Conservation (phyloP, 2,797 vertebrate species). For the Tangara arthus region DNA sequence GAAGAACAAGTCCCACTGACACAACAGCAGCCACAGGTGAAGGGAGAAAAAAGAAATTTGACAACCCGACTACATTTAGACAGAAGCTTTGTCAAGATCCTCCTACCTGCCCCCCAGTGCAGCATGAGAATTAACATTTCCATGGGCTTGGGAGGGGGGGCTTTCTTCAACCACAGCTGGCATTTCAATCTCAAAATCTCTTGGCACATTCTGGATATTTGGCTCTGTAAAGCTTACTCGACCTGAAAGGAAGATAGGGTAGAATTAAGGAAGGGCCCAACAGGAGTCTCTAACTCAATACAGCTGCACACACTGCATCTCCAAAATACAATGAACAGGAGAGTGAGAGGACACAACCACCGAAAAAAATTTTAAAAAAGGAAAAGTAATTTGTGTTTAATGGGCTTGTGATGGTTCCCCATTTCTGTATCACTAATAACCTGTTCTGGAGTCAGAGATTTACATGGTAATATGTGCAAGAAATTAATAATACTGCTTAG, state of each 20-base stretch:
- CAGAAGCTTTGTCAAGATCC: not conserved
- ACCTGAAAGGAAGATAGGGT: constrained; percentile 74
- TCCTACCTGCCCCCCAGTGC: constrained; percentile 59
- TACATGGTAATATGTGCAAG: not conserved
- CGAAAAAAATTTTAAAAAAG: not conserved
- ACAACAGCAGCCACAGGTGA: not conserved
- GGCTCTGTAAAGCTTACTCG: constrained; percentile 92
- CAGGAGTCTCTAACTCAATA: not conserved
- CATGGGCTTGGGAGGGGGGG: constrained; percentile 77
- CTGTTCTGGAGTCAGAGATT: not conserved
- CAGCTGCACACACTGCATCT: not conserved
- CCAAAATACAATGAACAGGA: not conserved
- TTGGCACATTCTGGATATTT: constrained; percentile 96
- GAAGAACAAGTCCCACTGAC: not conserved
- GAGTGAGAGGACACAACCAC: fast-evolving
- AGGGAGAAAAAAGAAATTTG: constrained; percentile 1
- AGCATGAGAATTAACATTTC: not conserved
- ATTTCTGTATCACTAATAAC: not conserved
- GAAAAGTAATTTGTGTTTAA: not conserved
- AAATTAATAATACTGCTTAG: not conserved
- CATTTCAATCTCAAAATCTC: constrained; percentile 96
- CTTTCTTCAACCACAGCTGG: constrained; percentile 85
- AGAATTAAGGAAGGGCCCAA: not conserved
- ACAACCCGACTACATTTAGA: not conserved
- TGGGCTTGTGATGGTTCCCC: not conserved